Percentiles rank a stretch among this genome's conserved stretches.
phyloP scores from a whole-genome alignment of 2,113 vertebrate genomes.

The Ranitomeya imitator region DNA sequence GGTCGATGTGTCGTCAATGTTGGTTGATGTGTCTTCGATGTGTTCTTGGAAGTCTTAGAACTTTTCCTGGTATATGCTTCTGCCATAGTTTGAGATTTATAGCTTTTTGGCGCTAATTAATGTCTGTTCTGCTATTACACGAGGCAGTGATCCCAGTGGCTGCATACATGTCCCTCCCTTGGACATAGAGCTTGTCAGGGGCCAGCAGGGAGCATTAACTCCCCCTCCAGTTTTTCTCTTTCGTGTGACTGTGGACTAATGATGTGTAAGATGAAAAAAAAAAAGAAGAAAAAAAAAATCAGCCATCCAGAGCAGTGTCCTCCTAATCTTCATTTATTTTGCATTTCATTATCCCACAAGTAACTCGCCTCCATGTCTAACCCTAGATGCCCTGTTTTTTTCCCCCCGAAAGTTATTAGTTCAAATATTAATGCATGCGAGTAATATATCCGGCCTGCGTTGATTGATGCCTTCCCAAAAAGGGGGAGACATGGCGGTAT shows the following conservation, averaged over 20 bases:
- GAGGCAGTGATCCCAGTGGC: constrained; percentile 80
- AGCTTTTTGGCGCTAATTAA: constrained; percentile 92
- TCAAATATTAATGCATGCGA: constrained; percentile 99
- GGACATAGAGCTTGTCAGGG: constrained; percentile 87
- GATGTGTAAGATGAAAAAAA: constrained; percentile 81
- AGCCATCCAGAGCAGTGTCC: constrained; percentile 86
- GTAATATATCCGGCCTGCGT: constrained; percentile 90
- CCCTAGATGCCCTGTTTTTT: constrained; percentile 86
- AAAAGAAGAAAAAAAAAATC: constrained; percentile 71
- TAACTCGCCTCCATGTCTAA: constrained; percentile 58
- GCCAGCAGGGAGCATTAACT: constrained; percentile 89
- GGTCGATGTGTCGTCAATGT: neutral
- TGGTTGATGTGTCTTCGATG: neutral
- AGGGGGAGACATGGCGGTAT: constrained; percentile 93
- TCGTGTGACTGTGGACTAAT: constrained; percentile 93
- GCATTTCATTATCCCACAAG: constrained; percentile 96
- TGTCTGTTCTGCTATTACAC: constrained; percentile 93
- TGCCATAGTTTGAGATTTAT: constrained; percentile 91
- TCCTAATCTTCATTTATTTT: constrained; percentile 98
- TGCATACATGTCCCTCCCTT: constrained; percentile 88
- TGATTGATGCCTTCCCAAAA: constrained; percentile 99
- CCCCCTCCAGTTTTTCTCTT: constrained; percentile 90
- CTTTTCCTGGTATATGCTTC: constrained; percentile 96
- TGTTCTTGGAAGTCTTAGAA: constrained; percentile 40
- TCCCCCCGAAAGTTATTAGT: constrained; percentile 98